These are phyloP conservation scores for Pomatostomus ruficeps DNA, from an alignment of 2,113 vertebrate species.

Conservation along the genomic window DNA sequence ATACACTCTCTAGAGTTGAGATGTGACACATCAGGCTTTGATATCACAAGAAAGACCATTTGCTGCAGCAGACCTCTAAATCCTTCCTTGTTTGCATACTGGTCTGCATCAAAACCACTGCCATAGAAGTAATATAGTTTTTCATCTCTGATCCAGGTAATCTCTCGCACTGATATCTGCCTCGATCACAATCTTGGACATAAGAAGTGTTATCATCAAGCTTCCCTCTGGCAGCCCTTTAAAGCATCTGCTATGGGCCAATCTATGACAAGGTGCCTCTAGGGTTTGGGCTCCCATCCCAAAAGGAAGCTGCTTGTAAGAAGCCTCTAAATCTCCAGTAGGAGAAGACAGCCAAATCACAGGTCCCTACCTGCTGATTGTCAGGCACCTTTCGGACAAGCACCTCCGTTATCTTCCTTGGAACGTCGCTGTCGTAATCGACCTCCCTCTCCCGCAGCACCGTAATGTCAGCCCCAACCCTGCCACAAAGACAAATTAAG, in stretches of 20 bases:
- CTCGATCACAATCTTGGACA: neutral
- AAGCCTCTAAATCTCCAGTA: neutral
- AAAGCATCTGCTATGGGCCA: neutral
- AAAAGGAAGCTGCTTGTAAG: neutral
- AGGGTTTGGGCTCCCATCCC: neutral
- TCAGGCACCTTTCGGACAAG: conserved; percentile 96
- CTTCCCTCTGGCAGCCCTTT: neutral
- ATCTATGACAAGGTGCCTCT: neutral
- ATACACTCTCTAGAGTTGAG: neutral
- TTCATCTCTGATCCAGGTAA: neutral
- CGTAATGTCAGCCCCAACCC: conserved; percentile 94
- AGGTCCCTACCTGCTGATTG: conserved; percentile 88
- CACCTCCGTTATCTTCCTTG: conserved; percentile 91
- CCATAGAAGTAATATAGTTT: neutral
- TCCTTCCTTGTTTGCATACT: neutral
- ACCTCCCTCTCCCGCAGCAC: conserved; percentile 90
- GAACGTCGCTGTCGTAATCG: conserved; percentile 85
- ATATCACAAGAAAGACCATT: neutral
- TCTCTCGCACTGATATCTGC: neutral
- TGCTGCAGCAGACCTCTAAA: neutral
- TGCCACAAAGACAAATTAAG: conserved; percentile 51
- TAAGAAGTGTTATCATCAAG: neutral
- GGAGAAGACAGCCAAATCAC: neutral
- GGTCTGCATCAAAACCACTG: neutral
- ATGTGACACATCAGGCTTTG: neutral